These are phyloP conservation scores for Manis pentadactyla DNA, from an alignment of 2,797 vertebrate species.

Conservation along the genomic window DNA sequence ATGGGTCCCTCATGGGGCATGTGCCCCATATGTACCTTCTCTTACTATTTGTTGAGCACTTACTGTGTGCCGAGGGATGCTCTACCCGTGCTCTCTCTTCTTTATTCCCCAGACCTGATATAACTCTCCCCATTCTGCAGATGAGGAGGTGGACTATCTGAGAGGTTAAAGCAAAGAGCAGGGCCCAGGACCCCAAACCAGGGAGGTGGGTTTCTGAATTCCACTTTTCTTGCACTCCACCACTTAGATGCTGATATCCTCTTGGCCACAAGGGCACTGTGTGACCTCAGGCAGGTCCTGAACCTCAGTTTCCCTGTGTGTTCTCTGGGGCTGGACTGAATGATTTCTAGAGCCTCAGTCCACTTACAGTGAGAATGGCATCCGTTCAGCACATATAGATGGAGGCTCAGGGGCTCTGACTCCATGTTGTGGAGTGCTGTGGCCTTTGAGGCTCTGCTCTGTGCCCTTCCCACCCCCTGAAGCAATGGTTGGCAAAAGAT, in stretches of 20 bases:
- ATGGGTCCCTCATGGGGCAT: accelerated
- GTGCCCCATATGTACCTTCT: neutral
- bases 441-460: neutral
- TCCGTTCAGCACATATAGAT: neutral
- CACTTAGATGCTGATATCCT: neutral
- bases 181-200: neutral
- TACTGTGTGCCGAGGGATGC: neutral
- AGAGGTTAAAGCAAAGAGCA: neutral
- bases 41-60: neutral
- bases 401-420: neutral
- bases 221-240: no score
- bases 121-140: neutral
- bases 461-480: no score
- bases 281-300: neutral
- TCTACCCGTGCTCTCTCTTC: accelerated
- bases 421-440: neutral
- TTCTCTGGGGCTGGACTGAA: neutral
- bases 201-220: neutral
- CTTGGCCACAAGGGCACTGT: neutral
- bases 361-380: neutral
- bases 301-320: neutral
- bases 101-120: accelerated
- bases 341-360: neutral
- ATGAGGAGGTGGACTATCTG: neutral
- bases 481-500: neutral